Conservation (phyloP, 2,113 vertebrate genomes). For the Apodemus sylvaticus region DNA sequence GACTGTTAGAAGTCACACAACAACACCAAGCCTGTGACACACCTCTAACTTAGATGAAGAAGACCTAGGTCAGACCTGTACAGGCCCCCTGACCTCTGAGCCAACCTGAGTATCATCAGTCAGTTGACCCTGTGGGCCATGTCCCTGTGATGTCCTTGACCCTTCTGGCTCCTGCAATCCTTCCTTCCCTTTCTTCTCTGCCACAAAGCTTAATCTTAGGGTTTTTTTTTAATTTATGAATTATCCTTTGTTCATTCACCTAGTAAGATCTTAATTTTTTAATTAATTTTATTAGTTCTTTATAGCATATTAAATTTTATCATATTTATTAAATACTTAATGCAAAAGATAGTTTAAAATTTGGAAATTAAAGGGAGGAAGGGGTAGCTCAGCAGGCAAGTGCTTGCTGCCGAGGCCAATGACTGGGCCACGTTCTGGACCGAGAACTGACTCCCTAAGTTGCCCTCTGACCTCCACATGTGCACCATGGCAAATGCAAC, state of each 20-base stretch:
- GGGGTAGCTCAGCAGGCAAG: too few relatives aligned
- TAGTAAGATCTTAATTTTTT: neutral
- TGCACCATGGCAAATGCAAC: too few relatives aligned
- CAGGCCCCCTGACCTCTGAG: neutral
- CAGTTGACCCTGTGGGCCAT: neutral
- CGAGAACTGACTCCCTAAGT: neutral
- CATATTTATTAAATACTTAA: neutral
- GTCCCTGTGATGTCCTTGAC: neutral
- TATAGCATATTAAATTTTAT: neutral
- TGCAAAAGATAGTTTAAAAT: neutral
- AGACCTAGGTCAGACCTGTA: neutral
- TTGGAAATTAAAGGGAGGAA: neutral
- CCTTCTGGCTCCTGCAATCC: neutral
- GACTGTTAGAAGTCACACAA: neutral
- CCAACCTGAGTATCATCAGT: neutral
- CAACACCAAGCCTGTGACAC: neutral
- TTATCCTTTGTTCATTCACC: neutral
- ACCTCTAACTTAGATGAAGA: neutral
- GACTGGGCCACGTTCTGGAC: neutral
- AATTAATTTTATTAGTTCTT: neutral
- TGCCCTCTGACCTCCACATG: neutral
- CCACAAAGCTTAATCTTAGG: neutral
- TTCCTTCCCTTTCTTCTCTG: neutral
- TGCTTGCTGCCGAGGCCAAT: neutral
- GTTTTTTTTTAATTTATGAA: neutral